phyloP scores from a whole-genome alignment of 2,797 vertebrate species.

The Fistularia commersonii region DNA sequence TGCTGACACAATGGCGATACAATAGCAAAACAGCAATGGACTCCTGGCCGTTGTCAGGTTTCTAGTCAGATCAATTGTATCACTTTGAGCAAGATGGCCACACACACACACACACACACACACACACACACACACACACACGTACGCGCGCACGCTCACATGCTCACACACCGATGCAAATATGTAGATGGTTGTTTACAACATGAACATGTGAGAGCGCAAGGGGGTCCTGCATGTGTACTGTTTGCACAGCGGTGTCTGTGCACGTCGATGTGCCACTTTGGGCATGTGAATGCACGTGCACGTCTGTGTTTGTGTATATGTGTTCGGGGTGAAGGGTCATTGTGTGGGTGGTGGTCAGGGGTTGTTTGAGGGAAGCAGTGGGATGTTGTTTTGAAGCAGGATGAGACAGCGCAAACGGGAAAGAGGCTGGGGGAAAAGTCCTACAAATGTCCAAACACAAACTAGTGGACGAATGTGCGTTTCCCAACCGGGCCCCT shows the following conservation, averaged over 20 bases:
- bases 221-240: conserved; percentile 14
- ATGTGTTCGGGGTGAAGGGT: conserved; percentile 41
- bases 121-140: no score
- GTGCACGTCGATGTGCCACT: conserved; percentile 28
- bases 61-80: no score
- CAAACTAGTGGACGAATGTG: conserved; percentile 16
- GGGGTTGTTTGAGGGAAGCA: conserved; percentile 37
- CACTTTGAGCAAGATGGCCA: no score
- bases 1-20: no score
- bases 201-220: conserved; percentile 29
- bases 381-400: conserved; percentile 70
- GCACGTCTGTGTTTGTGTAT: conserved; percentile 7
- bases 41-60: no score
- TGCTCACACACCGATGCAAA: background rate
- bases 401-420: conserved; percentile 20
- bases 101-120: no score
- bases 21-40: no score
- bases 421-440: conserved; percentile 18
- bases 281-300: conserved; percentile 8
- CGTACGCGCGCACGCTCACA: no score
- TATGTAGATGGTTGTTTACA: conserved; percentile 37
- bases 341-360: conserved; percentile 54
- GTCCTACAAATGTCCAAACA: conserved; percentile 38
- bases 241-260: conserved; percentile 40
- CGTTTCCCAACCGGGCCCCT: conserved; percentile 37